Percentiles rank a stretch among this genome's conserved stretches.
These are phyloP conservation scores for Phacellophora camtschatica DNA, from an alignment of 30 jellyfish, hydroid and myxozoan genomes.

Conservation along the genomic window DNA sequence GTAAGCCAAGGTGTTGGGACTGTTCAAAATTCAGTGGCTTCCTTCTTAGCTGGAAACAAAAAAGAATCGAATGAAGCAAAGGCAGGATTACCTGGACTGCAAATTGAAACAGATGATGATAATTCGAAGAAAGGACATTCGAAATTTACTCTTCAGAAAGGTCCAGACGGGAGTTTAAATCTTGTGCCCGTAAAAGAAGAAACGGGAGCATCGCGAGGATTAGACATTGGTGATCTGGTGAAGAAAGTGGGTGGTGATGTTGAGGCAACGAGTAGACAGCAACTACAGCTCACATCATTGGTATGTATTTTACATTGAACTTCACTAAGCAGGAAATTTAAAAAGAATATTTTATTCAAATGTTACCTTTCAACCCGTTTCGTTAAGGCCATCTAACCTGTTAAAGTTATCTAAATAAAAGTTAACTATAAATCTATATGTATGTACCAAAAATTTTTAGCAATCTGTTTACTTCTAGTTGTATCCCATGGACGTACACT, in stretches of 20 bases:
- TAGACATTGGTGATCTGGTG: slow-evolving; percentile 53
- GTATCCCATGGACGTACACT: no score
- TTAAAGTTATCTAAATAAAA: no score
- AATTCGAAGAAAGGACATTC: slow-evolving; percentile 59
- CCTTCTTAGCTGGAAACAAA: slow-evolving; percentile 5
- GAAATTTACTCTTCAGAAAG: slow-evolving; percentile 63
- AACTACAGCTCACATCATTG: slow-evolving; percentile 86
- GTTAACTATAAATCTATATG: no score
- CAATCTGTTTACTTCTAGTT: no score
- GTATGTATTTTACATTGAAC: no score
- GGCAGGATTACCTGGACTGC: slow-evolving; percentile 40
- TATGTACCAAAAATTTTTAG: no score
- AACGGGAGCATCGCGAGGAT: slow-evolving; percentile 70
- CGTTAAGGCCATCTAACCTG: no score
- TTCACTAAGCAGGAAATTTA: no score
- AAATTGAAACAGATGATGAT: slow-evolving; percentile 85
- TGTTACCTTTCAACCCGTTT: no score
- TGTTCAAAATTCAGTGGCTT: slow-evolving; percentile 2
- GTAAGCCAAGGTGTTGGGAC: neutral
- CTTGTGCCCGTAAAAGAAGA: slow-evolving; percentile 90
- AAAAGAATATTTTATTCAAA: no score
- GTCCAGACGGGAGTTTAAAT: slow-evolving; percentile 82
- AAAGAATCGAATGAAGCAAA: neutral
- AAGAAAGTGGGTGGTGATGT: slow-evolving; percentile 64
- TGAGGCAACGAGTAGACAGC: slow-evolving; percentile 86